phyloP scores from a whole-genome alignment of 53 echinoderm and acorn worm species.

The Temnopleurus reevesii region DNA sequence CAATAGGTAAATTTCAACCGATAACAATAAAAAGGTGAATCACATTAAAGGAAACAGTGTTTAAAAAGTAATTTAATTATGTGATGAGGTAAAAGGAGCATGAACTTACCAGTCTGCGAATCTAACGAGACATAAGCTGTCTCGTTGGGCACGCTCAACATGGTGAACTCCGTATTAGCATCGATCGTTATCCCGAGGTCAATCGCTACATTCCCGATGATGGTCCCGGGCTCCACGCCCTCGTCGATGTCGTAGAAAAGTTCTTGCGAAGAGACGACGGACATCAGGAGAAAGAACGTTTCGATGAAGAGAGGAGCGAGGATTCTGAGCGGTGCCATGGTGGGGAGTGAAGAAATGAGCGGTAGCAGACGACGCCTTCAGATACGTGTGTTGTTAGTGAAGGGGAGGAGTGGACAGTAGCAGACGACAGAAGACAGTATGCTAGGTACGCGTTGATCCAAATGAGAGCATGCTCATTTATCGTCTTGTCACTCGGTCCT shows the following conservation, averaged over 20 bases:
- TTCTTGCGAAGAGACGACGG: conserved; percentile 52
- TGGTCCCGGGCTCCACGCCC: conserved; percentile 62
- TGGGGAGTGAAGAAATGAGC: neutral
- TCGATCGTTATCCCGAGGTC: conserved; percentile 63
- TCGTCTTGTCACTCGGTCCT: neutral
- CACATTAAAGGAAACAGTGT: neutral
- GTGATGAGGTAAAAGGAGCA: neutral
- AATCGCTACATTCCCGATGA: conserved; percentile 74
- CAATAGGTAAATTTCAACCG: neutral
- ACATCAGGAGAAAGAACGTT: conserved; percentile 1
- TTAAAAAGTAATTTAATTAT: neutral
- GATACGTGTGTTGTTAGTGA: neutral
- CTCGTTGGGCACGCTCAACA: conserved; percentile 70
- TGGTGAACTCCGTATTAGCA: conserved; percentile 65
- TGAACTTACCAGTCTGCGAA: conserved; percentile 34
- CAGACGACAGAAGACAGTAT: conserved; percentile 27
- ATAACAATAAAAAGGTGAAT: neutral
- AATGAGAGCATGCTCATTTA: neutral
- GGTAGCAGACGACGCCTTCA: neutral
- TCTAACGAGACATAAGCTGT: conserved; percentile 69
- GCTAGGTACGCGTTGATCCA: neutral
- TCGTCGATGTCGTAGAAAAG: conserved; percentile 79
- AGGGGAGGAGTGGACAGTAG: neutral
- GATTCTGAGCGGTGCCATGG: neutral
- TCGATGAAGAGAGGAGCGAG: neutral